Evolutionary conservation across 2,888 invertebrate genomes (phyloP).

Genomic region (Cactoblastis cactorum): DNA sequence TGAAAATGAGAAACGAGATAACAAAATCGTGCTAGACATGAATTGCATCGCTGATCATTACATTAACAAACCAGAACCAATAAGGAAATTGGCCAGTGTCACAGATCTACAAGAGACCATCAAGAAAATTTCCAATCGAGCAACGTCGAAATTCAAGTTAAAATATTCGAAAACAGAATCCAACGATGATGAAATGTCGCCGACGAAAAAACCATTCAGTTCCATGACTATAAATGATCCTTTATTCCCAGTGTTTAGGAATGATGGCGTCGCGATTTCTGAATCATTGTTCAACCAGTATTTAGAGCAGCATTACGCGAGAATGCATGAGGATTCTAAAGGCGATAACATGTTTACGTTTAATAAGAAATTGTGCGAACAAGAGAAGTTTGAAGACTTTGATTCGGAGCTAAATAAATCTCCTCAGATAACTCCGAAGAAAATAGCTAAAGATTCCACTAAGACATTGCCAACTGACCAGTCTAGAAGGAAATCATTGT

Average conservation of each 20-base stretch:
- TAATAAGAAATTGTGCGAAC: constrained; percentile 56
- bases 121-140: constrained; percentile 76
- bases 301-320: constrained; percentile 82
- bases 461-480: constrained; percentile 55
- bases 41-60: constrained; percentile 71
- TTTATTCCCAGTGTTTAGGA: constrained; percentile 86
- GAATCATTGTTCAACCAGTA: constrained; percentile 85
- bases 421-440: constrained; percentile 67
- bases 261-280: constrained; percentile 85
- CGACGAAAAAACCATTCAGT: constrained; percentile 60
- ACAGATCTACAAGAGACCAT: constrained; percentile 82
- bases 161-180: constrained; percentile 44
- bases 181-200: constrained; percentile 49
- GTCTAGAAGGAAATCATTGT: constrained; percentile 79
- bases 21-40: constrained; percentile 55
- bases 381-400: constrained; percentile 71
- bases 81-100: constrained; percentile 77
- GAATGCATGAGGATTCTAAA: constrained; percentile 69
- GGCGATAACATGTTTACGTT: constrained; percentile 67
- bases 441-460: constrained; percentile 51
- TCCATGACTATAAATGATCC: constrained; percentile 89
- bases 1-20: constrained; percentile 58
- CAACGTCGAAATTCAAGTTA: constrained; percentile 77
- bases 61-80: constrained; percentile 68
- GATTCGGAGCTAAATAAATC: constrained; percentile 66